Percentiles rank a stretch among this genome's conserved stretches.
Conservation (phyloP, 2,797 vertebrate genomes). For the Spea hammondii region DNA sequence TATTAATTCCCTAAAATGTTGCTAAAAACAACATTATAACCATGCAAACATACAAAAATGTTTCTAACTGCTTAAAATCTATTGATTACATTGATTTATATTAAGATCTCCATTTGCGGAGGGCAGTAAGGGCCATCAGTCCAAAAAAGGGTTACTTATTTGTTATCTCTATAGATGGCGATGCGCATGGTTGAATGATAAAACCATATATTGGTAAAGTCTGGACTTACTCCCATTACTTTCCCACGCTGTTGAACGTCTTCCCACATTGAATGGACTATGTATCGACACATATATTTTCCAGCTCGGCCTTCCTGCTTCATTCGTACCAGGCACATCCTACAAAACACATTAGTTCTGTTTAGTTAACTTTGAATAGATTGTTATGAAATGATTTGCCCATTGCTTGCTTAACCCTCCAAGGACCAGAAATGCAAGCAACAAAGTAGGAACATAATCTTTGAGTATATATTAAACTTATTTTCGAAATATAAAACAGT, state of each 20-base stretch:
- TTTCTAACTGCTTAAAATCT: no score
- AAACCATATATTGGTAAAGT: background rate
- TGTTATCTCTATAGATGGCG: no score
- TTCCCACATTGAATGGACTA: slow-evolving; percentile 99
- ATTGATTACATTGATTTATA: no score
- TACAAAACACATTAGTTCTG: slow-evolving; percentile 56
- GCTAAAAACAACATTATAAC: no score
- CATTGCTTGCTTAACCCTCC: background rate
- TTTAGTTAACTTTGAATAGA: slow-evolving; percentile 19
- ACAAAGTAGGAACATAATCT: background rate
- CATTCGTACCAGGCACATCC: slow-evolving; percentile 97
- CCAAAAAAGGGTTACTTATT: no score
- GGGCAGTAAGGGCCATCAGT: no score
- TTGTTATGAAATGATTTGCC: background rate
- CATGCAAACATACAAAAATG: no score
- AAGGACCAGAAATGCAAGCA: background rate
- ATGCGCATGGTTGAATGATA: no score
- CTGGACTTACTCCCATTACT: slow-evolving; percentile 89
- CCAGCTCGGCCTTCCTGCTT: slow-evolving; percentile 91
- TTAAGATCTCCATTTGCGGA: no score
- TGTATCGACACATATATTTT: slow-evolving; percentile 93
- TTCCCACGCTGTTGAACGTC: slow-evolving; percentile 94
- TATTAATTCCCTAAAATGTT: no score
- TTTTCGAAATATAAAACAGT: no score
- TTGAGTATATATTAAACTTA: no score